Conservation (phyloP, 2,113 vertebrate genomes). For the Scolopax mira region DNA sequence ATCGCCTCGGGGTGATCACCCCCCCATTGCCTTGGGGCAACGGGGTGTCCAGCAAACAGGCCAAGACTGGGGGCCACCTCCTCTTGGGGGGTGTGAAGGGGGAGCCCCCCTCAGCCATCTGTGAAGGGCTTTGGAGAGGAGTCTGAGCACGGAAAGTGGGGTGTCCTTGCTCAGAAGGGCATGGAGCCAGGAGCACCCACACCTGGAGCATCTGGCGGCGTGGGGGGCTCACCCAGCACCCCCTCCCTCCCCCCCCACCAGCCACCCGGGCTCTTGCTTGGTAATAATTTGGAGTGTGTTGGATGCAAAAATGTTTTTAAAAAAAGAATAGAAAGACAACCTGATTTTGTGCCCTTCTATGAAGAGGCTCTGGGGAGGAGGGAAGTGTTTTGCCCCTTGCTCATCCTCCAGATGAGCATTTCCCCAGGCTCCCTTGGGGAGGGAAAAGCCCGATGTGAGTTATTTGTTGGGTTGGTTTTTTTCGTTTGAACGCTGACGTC, state of each 20-base stretch:
- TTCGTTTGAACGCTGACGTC: not conserved
- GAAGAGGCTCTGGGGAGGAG: not conserved
- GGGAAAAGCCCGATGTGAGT: not conserved
- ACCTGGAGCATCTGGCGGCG: accelerated
- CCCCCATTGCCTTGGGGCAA: too few species aligned
- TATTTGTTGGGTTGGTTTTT: not conserved
- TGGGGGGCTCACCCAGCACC: not conserved
- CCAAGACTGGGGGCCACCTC: not conserved
- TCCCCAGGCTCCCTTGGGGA: too few species aligned
- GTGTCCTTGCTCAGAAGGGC: not conserved
- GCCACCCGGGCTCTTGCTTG: not conserved
- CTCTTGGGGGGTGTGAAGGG: not conserved
- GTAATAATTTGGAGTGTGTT: not conserved
- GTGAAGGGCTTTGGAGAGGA: not conserved
- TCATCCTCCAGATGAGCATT: not conserved
- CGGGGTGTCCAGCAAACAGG: accelerated
- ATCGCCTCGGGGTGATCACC: too few species aligned
- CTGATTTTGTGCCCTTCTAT: not conserved
- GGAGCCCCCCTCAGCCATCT: not conserved
- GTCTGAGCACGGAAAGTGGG: accelerated
- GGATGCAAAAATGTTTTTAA: not conserved
- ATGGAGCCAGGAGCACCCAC: accelerated
- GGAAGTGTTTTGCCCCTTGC: not conserved
- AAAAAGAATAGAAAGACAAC: not conserved
- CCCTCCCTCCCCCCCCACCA: not conserved